phyloP scores from a whole-genome alignment of 2,888 invertebrate genomes.

The Campoplex nolae region DNA sequence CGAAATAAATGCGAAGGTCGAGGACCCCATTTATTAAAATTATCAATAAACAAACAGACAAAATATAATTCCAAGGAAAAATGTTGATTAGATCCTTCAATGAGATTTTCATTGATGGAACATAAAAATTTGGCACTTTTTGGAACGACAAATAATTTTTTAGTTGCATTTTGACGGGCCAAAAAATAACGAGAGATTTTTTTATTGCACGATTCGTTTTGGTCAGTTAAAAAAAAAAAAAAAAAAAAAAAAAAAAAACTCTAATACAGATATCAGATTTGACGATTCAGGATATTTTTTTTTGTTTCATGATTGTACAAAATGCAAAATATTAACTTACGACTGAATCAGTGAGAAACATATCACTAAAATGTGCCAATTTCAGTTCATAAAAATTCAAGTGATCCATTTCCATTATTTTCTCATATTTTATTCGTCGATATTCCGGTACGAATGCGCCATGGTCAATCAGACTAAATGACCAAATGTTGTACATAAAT shows the following conservation, averaged over 20 bases:
- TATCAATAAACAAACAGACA: background rate
- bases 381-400: slow-evolving; percentile 18
- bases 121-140: background rate
- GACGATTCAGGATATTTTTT: background rate
- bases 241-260: background rate
- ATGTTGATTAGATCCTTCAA: background rate
- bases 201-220: background rate
- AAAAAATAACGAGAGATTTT: background rate
- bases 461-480: slow-evolving; percentile 29
- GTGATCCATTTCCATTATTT: background rate
- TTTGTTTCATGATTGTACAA: slow-evolving; percentile 1
- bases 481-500: slow-evolving; percentile 59
- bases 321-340: slow-evolving; percentile 5
- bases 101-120: background rate
- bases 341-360: slow-evolving; percentile 31
- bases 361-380: slow-evolving; percentile 55
- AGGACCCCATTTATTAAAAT: slow-evolving; percentile 8
- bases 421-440: background rate
- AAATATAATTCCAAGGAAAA: background rate
- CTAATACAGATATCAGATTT: background rate
- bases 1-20: background rate
- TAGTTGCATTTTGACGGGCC: background rate
- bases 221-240: background rate
- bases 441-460: background rate
- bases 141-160: background rate